Base-by-base conservation (phyloP, 1,140 invertebrate genomes). In the Temnothorax nylanderi region DNA sequence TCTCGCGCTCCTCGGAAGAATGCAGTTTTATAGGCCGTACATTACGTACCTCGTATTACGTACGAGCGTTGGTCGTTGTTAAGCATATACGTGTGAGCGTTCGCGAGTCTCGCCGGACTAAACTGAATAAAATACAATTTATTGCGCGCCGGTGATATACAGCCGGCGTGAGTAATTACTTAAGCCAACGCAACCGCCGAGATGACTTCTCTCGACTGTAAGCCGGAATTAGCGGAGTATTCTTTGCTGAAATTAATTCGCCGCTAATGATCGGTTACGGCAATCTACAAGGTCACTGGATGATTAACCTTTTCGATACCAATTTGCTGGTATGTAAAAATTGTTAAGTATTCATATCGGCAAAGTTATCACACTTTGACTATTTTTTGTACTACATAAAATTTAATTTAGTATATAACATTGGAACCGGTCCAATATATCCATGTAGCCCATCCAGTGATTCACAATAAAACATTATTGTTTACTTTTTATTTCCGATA, bases 101-200 rank as follows among this genome's bases (percentile, higher is more conserved):
- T 51, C 34, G 6, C 54, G 56, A 41, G 26, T 56, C 84, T 54
- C 76, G 69, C 32, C 65, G 77, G 72, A 71, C 75, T 72, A 85
- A 86, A 69, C 85, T 74, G 56, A 88, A 88, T 88, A 86, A 80
- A 80, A 37, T 65, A 21, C 41, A 71, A 85, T 60, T 74, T 87
- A 72, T 32, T 60, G 64, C 44, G 32, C 69, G 64, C 34, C 76
- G 69, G 37, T 88, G 77, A 87, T 87, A 78, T 87, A 87, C 71
- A 56, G 88, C 78, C 86, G 44, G 37, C 10, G 16, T 60, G 54
- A 84, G 56, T 84, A 84, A 84, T 84, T 75, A 75, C 54, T 74
- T 71, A 18, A 26, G 18, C 16, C 64, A 32, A 71, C 69, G 69
- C 85, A 71, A 54, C 7, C 18, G 26, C 41, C n/a, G 32, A 60